A percentile compares a stretch with the other conserved stretches of the same genome.
These are phyloP conservation scores for Ephydatia muelleri DNA, from an alignment of 37 sponge, comb jelly and placozoan genomes.

Conservation along the genomic window DNA sequence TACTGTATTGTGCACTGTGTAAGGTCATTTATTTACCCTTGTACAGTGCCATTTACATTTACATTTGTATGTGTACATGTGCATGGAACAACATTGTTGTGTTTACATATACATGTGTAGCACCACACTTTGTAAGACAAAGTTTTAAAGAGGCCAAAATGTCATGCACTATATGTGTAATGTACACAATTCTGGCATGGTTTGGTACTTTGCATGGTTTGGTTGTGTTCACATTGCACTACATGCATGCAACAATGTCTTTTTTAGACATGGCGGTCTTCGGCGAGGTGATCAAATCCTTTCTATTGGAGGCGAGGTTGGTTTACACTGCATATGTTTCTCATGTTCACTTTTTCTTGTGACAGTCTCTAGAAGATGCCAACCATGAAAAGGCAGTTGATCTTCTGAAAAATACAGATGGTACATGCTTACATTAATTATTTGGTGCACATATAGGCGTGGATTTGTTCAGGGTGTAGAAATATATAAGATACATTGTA, in stretches of 20 bases:
- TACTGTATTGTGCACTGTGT: too few species aligned
- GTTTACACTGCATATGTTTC: background rate
- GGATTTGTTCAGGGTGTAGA: background rate
- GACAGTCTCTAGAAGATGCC: conserved; percentile 78
- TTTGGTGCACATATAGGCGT: background rate
- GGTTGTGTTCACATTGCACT: conserved; percentile 2
- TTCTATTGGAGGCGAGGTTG: conserved; percentile 86
- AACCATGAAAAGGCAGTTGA: conserved; percentile 88
- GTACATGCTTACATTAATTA: conserved; percentile 23
- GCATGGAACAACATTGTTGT: background rate
- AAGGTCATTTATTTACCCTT: too few species aligned
- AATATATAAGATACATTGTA: background rate
- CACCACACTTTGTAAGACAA: background rate
- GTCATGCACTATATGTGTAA: too few species aligned
- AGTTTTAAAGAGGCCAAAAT: too few species aligned
- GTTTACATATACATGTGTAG: too few species aligned
- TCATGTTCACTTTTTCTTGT: background rate
- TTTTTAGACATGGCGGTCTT: conserved; percentile 56
- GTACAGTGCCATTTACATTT: too few species aligned
- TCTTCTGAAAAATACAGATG: conserved; percentile 84
- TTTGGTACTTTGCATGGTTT: background rate
- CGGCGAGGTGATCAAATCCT: conserved; percentile 90
- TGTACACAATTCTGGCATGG: background rate
- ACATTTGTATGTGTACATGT: background rate
- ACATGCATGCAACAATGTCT: background rate